Conservation (phyloP, 2,888 invertebrate genomes). For the Ophion obscuratus region DNA sequence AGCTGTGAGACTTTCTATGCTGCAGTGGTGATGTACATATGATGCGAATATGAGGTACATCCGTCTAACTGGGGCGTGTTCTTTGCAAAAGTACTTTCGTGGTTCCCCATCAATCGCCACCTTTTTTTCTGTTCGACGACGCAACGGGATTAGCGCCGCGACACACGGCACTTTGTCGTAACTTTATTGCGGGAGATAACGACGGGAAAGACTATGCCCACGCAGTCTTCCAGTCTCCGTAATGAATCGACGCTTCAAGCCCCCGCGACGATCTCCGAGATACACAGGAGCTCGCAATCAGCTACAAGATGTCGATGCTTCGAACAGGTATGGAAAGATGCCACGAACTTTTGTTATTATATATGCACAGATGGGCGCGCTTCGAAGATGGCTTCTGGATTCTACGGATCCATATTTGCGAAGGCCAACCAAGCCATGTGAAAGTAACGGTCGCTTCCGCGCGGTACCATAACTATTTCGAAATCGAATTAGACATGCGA, state of each 20-base stretch:
- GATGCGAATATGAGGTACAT: no score
- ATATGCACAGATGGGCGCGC: slow-evolving; percentile 8
- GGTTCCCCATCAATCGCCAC: background rate
- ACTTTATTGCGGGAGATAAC: background rate
- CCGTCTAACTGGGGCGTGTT: no score
- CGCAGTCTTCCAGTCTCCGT: background rate
- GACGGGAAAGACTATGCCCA: slow-evolving; percentile 23
- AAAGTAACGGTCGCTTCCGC: slow-evolving; percentile 75
- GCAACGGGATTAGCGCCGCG: background rate
- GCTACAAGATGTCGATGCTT: slow-evolving; percentile 5
- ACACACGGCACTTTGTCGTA: background rate
- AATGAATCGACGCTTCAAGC: slow-evolving; percentile 7
- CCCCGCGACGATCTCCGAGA: slow-evolving; percentile 31
- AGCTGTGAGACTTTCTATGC: no score
- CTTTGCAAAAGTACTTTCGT: no score
- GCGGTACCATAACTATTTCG: slow-evolving; percentile 67
- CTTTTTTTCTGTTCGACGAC: background rate
- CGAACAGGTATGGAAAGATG: background rate
- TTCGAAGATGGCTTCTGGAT: slow-evolving; percentile 70
- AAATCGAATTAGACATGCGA: slow-evolving; percentile 63
- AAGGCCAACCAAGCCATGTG: slow-evolving; percentile 73
- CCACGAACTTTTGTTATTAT: slow-evolving; percentile 26
- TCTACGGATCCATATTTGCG: slow-evolving; percentile 72
- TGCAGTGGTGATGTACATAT: no score
- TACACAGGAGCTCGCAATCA: slow-evolving; percentile 1